These are phyloP conservation scores for Puntigrus tetrazona DNA, from an alignment of 2,113 vertebrate genomes.

Conservation along the genomic window DNA sequence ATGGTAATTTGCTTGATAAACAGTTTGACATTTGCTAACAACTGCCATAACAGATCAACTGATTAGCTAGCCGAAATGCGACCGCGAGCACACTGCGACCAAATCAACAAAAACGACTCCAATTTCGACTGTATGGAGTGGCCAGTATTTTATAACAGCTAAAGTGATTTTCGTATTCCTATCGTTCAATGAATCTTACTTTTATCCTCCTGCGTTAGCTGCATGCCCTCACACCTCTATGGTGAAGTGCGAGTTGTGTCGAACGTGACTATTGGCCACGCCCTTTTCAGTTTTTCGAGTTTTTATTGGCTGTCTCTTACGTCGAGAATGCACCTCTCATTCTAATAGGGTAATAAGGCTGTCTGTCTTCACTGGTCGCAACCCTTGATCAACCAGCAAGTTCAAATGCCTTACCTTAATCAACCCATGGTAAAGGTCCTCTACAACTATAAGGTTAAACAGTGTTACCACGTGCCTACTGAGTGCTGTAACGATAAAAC, in stretches of 20 bases:
- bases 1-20: background rate
- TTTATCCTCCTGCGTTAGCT: constrained; percentile 10
- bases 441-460: constrained; percentile 36
- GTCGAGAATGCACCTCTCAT: background rate
- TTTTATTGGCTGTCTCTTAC: background rate
- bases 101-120: background rate
- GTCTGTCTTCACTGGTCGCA: background rate
- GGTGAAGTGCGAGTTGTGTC: background rate
- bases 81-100: background rate
- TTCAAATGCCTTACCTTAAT: background rate
- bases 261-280: background rate
- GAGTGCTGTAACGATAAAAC: background rate
- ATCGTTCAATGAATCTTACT: background rate
- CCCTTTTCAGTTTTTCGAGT: background rate
- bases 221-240: constrained; percentile 11
- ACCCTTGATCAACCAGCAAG: background rate
- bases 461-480: background rate
- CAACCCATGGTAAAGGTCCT: constrained; percentile 22
- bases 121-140: background rate
- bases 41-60: constrained; percentile 30
- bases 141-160: background rate
- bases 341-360: background rate
- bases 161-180: background rate
- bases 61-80: constrained; percentile 49
- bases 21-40: constrained; percentile 49